A percentile compares a stretch with the other conserved stretches of the same genome.
Conservation (phyloP, 64 coral and sea anemone species). For the Orbicella faveolata region DNA sequence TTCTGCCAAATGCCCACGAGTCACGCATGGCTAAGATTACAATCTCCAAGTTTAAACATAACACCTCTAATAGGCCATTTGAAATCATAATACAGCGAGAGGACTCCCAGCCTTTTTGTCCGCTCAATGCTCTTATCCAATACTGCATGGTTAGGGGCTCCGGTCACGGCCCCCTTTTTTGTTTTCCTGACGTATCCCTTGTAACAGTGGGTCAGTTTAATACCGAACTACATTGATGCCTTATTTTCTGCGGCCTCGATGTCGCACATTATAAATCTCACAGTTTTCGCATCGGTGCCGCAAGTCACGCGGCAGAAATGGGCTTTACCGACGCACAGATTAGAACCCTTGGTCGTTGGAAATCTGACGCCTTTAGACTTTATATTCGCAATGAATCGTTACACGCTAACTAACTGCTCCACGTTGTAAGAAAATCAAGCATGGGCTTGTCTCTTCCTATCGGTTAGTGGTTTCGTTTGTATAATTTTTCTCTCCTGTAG, state of each 20-base stretch:
- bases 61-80: not conserved
- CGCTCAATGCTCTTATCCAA: not conserved
- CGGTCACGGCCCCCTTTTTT: not conserved
- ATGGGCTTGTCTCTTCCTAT: too few relatives aligned
- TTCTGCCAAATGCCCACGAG: too few relatives aligned
- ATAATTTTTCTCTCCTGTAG: too few relatives aligned
- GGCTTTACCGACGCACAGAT: not conserved
- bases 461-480: too few relatives aligned
- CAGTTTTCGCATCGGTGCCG: not conserved
- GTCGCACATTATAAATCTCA: not conserved
- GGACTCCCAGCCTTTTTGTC: constrained; percentile 1
- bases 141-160: not conserved
- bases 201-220: constrained; percentile 24
- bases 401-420: too few relatives aligned
- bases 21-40: not conserved
- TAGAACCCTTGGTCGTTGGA: not conserved
- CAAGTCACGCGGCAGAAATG: not conserved
- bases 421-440: too few relatives aligned
- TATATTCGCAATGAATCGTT: too few relatives aligned
- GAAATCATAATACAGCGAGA: constrained; percentile 12
- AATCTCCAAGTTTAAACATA: constrained; percentile 32
- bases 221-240: not conserved
- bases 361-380: too few relatives aligned
- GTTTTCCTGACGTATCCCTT: not conserved
- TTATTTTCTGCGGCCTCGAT: not conserved